A percentile compares a stretch with the other conserved stretches of the same genome.
Evolutionary conservation across 2,113 vertebrate species (phyloP).

Genomic region (Lophius piscatorius): DNA sequence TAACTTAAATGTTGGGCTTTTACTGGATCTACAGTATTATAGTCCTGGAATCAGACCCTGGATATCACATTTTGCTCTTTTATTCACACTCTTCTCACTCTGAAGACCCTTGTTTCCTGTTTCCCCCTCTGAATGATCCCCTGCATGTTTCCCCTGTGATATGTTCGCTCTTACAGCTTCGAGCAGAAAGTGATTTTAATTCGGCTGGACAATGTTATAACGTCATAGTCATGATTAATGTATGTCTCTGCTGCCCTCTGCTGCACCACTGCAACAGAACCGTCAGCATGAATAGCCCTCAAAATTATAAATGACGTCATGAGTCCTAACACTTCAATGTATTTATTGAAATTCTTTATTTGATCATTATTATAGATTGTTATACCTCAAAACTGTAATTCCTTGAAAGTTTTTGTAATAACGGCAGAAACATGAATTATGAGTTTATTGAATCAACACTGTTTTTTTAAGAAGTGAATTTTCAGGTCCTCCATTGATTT

Average conservation of each 20-base stretch:
- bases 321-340: too few species aligned
- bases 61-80: constrained; percentile 17
- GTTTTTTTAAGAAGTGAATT: too few species aligned
- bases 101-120: too few species aligned
- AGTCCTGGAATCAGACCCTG: constrained; percentile 20
- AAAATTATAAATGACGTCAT: too few species aligned
- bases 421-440: too few species aligned
- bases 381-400: too few species aligned
- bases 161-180: constrained; percentile 11
- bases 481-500: too few species aligned
- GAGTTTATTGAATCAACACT: too few species aligned
- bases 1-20: neutral
- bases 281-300: too few species aligned
- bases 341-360: too few species aligned
- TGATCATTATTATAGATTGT: too few species aligned
- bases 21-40: neutral
- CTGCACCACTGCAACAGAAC: constrained; percentile 19
- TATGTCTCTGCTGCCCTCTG: constrained; percentile 62
- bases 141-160: constrained; percentile 59
- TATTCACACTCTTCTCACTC: neutral
- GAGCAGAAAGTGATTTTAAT: constrained; percentile 22
- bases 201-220: constrained; percentile 26
- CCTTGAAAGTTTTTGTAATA: too few species aligned
- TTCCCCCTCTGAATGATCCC: constrained; percentile 44
- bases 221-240: constrained; percentile 4